Percentiles rank a stretch among this genome's conserved stretches.
phyloP scores from a whole-genome alignment of 2,888 invertebrate species.

The Melangyna quadrimaculata region DNA sequence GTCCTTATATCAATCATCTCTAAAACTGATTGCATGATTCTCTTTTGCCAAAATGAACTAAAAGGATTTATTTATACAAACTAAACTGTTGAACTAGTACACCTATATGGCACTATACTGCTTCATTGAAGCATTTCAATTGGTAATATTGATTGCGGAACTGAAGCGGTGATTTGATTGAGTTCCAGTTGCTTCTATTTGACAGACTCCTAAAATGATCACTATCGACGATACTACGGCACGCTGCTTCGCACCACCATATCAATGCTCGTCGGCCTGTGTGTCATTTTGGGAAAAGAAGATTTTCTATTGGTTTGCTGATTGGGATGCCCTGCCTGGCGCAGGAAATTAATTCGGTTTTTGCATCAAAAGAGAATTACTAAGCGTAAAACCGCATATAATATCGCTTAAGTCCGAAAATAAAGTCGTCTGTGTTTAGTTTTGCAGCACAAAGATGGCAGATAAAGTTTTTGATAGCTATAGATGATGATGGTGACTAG shows the following conservation, averaged over 20 bases:
- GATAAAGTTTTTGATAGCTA: constrained; percentile 11
- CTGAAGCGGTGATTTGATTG: constrained; percentile 40
- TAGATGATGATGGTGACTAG: constrained; percentile 2
- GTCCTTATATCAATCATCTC: constrained; percentile 11
- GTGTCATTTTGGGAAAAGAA: not conserved
- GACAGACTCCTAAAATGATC: not conserved
- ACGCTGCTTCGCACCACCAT: no score
- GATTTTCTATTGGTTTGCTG: constrained; percentile 44
- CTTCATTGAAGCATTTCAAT: constrained; percentile 24
- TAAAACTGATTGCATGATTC: constrained; percentile 33
- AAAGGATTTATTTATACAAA: constrained; percentile 13
- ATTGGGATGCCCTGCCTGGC: constrained; percentile 8
- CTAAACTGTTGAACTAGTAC: not conserved
- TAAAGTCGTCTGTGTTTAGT: constrained; percentile 37
- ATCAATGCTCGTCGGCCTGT: not conserved
- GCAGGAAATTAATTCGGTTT: constrained; percentile 32
- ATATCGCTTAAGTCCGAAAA: not conserved
- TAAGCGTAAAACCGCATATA: constrained; percentile 3
- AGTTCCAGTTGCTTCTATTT: constrained; percentile 1
- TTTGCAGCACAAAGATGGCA: not conserved
- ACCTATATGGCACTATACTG: no score
- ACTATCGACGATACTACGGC: no score
- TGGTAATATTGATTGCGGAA: constrained; percentile 53
- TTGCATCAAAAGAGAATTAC: constrained; percentile 47
- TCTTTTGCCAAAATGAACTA: not conserved